Evolutionary conservation across 2,797 vertebrate genomes (phyloP).

Genomic region (Tapirus indicus): DNA sequence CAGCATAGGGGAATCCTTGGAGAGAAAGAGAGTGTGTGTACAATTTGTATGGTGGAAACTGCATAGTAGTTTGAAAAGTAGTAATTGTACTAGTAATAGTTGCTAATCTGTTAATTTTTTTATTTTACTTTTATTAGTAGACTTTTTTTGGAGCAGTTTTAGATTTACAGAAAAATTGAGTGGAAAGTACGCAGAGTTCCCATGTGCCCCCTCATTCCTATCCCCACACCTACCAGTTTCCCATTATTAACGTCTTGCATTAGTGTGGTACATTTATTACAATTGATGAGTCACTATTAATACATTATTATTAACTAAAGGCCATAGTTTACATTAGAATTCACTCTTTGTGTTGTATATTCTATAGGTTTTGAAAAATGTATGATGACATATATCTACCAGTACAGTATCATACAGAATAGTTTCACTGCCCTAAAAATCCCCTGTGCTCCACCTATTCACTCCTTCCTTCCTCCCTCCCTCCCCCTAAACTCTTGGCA

Average conservation of each 20-base stretch:
- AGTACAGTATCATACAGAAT: neutral
- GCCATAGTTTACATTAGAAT: neutral
- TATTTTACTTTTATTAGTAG: neutral
- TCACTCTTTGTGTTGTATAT: neutral
- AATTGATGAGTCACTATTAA: neutral
- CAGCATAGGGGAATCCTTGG: neutral
- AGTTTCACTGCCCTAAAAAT: neutral
- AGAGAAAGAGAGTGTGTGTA: neutral
- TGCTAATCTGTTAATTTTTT: neutral
- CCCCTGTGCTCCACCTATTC: too few species aligned
- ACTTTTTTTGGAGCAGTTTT: constrained; percentile 12
- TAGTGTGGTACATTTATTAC: neutral
- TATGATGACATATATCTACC: neutral
- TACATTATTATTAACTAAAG: neutral
- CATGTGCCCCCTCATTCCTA: neutral
- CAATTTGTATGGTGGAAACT: neutral
- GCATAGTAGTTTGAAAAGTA: neutral
- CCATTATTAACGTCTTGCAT: neutral
- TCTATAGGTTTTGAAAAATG: neutral
- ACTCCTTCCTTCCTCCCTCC: neutral
- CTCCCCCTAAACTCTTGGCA: neutral
- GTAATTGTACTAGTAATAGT: neutral
- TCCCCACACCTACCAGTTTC: neutral
- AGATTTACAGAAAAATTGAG: neutral
- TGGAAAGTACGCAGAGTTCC: neutral